Percentiles rank a stretch among this genome's conserved stretches.
phyloP scores from a whole-genome alignment of 2,797 vertebrate genomes.

The Meriones psammophilus region DNA sequence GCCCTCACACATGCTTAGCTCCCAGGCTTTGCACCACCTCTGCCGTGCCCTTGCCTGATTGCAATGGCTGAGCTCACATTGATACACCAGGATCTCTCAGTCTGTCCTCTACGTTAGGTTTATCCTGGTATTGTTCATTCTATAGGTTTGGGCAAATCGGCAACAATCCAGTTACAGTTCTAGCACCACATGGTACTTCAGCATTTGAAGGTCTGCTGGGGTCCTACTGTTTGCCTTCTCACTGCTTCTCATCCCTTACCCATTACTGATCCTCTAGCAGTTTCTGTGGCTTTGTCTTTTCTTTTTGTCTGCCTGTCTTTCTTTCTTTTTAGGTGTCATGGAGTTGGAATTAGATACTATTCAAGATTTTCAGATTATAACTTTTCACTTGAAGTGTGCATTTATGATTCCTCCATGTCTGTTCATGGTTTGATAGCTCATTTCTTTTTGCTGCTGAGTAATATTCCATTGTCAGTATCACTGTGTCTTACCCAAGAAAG shows the following conservation, averaged over 20 bases:
- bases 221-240: background rate
- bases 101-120: background rate
- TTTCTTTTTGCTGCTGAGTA: background rate
- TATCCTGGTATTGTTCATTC: background rate
- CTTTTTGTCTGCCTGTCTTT: too few relatives aligned
- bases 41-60: background rate
- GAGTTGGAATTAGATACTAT: background rate
- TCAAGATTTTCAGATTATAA: background rate
- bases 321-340: background rate
- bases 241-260: background rate
- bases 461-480: too few relatives aligned
- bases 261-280: background rate
- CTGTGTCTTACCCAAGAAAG: background rate
- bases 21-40: background rate
- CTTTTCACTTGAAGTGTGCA: background rate
- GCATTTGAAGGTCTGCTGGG: background rate
- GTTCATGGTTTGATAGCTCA: background rate
- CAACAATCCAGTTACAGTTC: background rate
- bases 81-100: background rate
- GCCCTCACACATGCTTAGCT: rapidly evolving
- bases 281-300: background rate
- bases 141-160: background rate
- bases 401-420: background rate
- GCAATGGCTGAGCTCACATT: background rate
- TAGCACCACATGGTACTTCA: background rate